Evolutionary conservation across 2,888 invertebrate species (phyloP), one percentile per base, ranked within the genome.

Genomic region (Aleiodes alternator): DNA sequence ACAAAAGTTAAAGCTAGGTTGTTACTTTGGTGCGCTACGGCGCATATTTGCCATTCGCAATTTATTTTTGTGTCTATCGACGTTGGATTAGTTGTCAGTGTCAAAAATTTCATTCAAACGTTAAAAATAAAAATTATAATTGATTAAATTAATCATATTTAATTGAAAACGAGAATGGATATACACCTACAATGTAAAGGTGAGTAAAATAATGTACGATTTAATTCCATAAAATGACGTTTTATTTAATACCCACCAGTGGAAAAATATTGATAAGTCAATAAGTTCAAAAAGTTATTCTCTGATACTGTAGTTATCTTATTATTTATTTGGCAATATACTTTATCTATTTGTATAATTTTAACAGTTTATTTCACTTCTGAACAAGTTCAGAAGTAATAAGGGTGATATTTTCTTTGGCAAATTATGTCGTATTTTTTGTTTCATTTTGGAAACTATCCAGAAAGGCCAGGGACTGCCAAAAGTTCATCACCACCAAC

Each of bases 401-500:
- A 43, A 43, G 2, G 43, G 43, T 9, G 9, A 8, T 43, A 11
- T 43, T 43, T 43, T 43, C 3, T 43, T 43, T 43, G 7, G 3
- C 11, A 9, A 43, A 43, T 43, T 9, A 43, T 43, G 43, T 38
- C 23, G 50, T 16, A 50, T 31, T 51, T 48, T 53, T 50, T 29
- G 23, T 55, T 69, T 69, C 6, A 38, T 38, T 75, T 43, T 7
- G 43, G 7, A 43, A 38, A 38, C 8, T 43, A 43, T 70, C 57
- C 78, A 11, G 80, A 80, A 23, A 75, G 77, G 72, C 73, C 76
- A 53, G 76, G 76, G 75, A 83, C 82, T 31, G 80, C 80, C 12
- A 87, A 87, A 78, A 84, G 83, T 80, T 86, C 84, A 79, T 84
- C 85, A 12, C 87, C 85, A 9, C 86, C 87, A n/a, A 87, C 88